A percentile compares a stretch with the other conserved stretches of the same genome.
Conservation (phyloP, 2,888 invertebrate species). For the Catonia carolina region DNA sequence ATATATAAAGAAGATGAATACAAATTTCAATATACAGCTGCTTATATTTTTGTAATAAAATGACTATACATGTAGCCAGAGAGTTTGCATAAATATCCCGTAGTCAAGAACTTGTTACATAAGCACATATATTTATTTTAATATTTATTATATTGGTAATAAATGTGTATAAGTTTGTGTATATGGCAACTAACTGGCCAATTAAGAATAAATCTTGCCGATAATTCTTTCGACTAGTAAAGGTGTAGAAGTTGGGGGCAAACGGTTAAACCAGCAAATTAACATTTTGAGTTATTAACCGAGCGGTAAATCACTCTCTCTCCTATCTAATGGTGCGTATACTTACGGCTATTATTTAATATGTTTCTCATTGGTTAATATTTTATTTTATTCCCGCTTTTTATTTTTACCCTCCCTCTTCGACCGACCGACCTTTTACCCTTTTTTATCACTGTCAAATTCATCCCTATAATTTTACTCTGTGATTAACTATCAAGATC, state of each 20-base stretch:
- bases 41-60: neutral
- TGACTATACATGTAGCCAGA: too few species aligned
- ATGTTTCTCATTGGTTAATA: too few species aligned
- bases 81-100: slow-evolving; percentile 10
- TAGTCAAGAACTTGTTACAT: slow-evolving; percentile 19
- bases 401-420: too few species aligned
- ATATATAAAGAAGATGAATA: too few species aligned
- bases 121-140: slow-evolving; percentile 19
- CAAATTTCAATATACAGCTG: slow-evolving; percentile 4
- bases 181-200: slow-evolving; percentile 19
- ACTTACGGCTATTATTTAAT: slow-evolving; percentile 11
- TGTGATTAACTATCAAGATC: too few species aligned
- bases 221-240: slow-evolving; percentile 10
- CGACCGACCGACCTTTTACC: too few species aligned
- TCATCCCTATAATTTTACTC: too few species aligned
- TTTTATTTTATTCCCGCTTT: too few species aligned
- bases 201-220: slow-evolving; percentile 18
- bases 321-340: neutral
- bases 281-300: slow-evolving; percentile 20
- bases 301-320: slow-evolving; percentile 12
- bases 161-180: slow-evolving; percentile 5
- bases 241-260: neutral
- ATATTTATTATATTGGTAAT: slow-evolving; percentile 14
- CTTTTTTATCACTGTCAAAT: too few species aligned
- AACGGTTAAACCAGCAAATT: slow-evolving; percentile 9